Conservation (phyloP, 2,888 invertebrate species). For the Colostygia pectinataria region DNA sequence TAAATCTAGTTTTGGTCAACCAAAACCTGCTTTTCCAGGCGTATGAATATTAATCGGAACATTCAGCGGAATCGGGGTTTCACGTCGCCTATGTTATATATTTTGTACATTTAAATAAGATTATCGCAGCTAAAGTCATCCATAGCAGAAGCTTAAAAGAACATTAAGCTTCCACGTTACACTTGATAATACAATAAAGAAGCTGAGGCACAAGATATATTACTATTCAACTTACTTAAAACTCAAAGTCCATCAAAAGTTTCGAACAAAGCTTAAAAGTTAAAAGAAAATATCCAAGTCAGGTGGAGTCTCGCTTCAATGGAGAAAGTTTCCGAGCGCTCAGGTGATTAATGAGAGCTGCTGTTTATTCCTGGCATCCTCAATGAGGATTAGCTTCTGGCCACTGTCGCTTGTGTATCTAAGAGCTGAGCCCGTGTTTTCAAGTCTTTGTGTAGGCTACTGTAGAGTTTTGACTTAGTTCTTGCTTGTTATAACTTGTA, state of each 20-base stretch:
- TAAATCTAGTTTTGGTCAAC: too few species aligned
- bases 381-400: conserved; percentile 67
- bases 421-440: background rate
- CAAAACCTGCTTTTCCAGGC: too few species aligned
- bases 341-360: conserved; percentile 74
- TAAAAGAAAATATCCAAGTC: conserved; percentile 81
- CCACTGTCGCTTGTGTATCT: conserved; percentile 33
- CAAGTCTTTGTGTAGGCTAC: background rate
- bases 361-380: conserved; percentile 68
- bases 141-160: conserved; percentile 35
- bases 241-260: conserved; percentile 81
- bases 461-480: background rate
- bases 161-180: conserved; percentile 44
- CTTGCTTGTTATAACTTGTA: too few species aligned
- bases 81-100: background rate
- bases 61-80: too few species aligned
- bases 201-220: conserved; percentile 70
- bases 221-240: conserved; percentile 81
- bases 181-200: conserved; percentile 60
- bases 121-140: conserved; percentile 13
- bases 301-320: conserved; percentile 74
- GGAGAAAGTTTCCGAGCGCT: conserved; percentile 67
- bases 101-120: background rate
- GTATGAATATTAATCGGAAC: too few species aligned
- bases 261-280: conserved; percentile 80